Conservation (phyloP, 2,888 invertebrate species). For the Agrypnus murinus region DNA sequence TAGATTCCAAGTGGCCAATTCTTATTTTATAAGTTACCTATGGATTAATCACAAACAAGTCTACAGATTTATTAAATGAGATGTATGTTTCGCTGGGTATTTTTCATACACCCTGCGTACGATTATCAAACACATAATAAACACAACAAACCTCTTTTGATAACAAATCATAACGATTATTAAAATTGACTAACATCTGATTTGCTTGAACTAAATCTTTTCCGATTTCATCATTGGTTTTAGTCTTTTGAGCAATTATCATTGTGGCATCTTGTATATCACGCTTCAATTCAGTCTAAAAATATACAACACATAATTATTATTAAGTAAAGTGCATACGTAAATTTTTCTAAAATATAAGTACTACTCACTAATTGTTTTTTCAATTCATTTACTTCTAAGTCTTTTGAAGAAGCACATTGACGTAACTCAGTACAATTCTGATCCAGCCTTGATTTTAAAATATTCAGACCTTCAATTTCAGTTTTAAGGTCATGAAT, state of each 20-base stretch:
- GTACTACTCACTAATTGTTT: conserved; percentile 60
- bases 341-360: background rate
- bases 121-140: background rate
- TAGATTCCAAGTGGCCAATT: too few species aligned
- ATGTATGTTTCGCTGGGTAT: too few species aligned
- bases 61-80: too few species aligned
- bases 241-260: conserved; percentile 66
- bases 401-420: conserved; percentile 54
- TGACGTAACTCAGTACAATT: conserved; percentile 48
- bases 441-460: conserved; percentile 43
- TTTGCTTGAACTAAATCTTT: conserved; percentile 69
- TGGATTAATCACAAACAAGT: too few species aligned
- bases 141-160: conserved; percentile 61
- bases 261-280: conserved; percentile 67
- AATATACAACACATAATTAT: conserved; percentile 22
- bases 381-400: conserved; percentile 57
- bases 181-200: conserved; percentile 68
- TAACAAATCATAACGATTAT: conserved; percentile 66
- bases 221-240: conserved; percentile 66
- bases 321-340: background rate
- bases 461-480: conserved; percentile 58
- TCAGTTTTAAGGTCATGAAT: conserved; percentile 63
- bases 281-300: conserved; percentile 64
- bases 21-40: too few species aligned
- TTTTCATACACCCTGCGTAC: background rate